Conservation (phyloP, 2,113 vertebrate species). For the Corythaeola cristata region DNA sequence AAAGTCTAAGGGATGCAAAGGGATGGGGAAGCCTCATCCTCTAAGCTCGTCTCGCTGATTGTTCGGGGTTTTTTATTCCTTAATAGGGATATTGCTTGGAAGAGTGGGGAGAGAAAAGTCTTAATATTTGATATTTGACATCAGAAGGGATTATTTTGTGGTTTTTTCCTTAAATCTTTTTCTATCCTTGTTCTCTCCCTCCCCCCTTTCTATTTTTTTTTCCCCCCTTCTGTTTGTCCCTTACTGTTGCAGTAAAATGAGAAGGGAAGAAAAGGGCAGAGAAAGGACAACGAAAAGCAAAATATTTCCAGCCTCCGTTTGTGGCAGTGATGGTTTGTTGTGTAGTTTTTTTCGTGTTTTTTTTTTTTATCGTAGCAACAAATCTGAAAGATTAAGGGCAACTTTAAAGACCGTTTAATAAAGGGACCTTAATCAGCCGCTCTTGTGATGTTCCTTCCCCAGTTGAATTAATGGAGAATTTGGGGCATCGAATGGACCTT, state of each 20-base stretch:
- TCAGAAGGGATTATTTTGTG: background rate
- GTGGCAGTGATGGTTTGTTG: background rate
- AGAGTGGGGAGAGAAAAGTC: background rate
- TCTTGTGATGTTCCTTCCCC: background rate
- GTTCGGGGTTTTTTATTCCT: background rate
- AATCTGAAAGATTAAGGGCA: constrained; percentile 67
- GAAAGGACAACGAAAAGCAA: constrained; percentile 16
- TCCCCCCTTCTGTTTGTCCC: background rate
- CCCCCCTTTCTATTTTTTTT: background rate
- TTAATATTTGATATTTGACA: constrained; percentile 15
- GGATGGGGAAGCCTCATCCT: background rate
- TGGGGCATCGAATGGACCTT: background rate
- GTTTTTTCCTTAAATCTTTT: background rate
- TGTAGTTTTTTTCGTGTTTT: background rate
- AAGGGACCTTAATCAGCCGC: background rate
- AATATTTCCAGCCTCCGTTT: background rate
- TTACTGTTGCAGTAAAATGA: background rate
- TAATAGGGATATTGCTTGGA: background rate
- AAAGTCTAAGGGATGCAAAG: background rate
- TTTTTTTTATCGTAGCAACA: background rate
- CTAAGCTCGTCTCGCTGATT: background rate
- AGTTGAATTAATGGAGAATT: background rate
- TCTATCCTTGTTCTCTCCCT: background rate
- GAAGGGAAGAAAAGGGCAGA: constrained; percentile 3
- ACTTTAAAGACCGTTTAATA: constrained; percentile 59